Evolutionary conservation across 2,113 vertebrate species (phyloP).

Genomic region (Cepphus grylle): DNA sequence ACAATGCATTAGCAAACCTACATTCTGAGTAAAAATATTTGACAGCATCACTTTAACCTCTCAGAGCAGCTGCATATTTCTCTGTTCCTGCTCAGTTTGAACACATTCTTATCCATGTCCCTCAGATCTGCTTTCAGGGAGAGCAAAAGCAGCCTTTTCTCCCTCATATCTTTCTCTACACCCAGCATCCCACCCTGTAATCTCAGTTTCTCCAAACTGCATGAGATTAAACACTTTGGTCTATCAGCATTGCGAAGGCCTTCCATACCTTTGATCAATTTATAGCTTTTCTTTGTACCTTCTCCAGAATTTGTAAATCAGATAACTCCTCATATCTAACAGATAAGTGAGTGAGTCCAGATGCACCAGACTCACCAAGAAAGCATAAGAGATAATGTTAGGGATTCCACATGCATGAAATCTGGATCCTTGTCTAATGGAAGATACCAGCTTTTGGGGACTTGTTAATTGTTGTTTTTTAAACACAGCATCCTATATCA

Average conservation of each 20-base stretch:
- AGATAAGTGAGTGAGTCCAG: conserved; percentile 52
- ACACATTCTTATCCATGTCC: not conserved
- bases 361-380: conserved; percentile 16
- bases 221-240: not conserved
- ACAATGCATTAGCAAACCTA: not conserved
- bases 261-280: conserved; percentile 15
- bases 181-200: not conserved
- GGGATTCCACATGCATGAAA: conserved; percentile 23
- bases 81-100: not conserved
- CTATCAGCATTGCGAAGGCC: not conserved
- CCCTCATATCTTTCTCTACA: not conserved
- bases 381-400: not conserved
- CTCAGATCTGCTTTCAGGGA: not conserved
- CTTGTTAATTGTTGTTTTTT: not conserved
- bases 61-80: not conserved
- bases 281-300: conserved; percentile 25
- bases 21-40: not conserved
- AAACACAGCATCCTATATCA: not conserved
- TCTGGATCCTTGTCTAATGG: not conserved
- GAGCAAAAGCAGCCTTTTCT: not conserved
- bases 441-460: not conserved
- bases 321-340: not conserved
- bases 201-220: not conserved
- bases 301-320: conserved; percentile 13
- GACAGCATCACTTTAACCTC: not conserved